Evolutionary conservation across 2,797 vertebrate species (phyloP).

Genomic region (Prionace glauca): DNA sequence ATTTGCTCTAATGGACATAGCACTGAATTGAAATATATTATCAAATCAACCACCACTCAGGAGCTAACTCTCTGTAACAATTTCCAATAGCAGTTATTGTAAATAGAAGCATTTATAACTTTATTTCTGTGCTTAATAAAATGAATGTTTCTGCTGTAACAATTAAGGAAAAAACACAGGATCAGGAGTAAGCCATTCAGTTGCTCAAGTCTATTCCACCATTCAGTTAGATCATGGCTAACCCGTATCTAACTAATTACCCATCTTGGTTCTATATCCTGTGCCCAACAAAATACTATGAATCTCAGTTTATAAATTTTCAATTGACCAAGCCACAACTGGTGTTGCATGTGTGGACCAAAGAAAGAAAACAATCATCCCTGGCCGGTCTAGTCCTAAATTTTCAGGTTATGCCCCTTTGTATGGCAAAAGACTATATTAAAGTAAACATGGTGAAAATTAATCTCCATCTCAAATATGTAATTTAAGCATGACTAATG

Average conservation of each 20-base stretch:
- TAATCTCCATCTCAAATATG: not conserved
- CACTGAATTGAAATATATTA: not conserved
- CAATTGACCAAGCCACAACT: not conserved
- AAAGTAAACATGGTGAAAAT: not conserved
- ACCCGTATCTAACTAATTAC: not conserved
- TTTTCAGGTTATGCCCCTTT: not conserved
- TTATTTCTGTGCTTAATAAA: not conserved
- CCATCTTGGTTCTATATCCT: not conserved
- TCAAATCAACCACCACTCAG: not conserved
- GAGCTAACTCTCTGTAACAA: not conserved
- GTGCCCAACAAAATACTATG: not conserved
- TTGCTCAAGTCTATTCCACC: not conserved
- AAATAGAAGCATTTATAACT: not conserved
- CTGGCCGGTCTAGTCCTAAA: not conserved
- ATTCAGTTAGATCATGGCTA: not conserved
- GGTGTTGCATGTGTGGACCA: no score
- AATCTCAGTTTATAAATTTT: not conserved
- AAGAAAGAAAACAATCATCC: not conserved
- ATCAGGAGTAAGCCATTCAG: not conserved
- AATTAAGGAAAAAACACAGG: not conserved
- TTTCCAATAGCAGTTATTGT: not conserved
- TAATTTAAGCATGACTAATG: not conserved
- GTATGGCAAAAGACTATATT: not conserved
- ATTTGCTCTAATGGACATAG: not conserved
- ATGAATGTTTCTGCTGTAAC: not conserved